phyloP scores from a whole-genome alignment of 2,888 invertebrate genomes.

The Tetheella fluctuosa region DNA sequence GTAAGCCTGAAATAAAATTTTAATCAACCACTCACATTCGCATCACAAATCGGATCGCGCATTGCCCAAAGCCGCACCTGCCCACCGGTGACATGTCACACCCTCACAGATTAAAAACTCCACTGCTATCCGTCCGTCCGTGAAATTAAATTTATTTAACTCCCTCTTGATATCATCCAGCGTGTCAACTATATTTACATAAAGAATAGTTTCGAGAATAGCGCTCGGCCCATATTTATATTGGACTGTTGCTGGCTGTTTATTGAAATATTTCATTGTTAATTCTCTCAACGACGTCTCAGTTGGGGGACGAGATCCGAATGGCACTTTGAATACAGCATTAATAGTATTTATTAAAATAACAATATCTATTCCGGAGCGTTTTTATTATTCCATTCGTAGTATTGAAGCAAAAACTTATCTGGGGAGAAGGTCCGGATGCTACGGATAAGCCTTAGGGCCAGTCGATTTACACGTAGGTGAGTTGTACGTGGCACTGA shows the following conservation, averaged over 20 bases:
- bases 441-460: constrained; percentile 63
- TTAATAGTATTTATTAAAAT: constrained; percentile 79
- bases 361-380: constrained; percentile 63
- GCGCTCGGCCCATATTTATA: constrained; percentile 75
- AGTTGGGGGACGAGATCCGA: constrained; percentile 65
- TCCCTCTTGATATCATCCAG: constrained; percentile 69
- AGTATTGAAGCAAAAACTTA: constrained; percentile 53
- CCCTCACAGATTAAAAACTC: constrained; percentile 70
- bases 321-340: constrained; percentile 65
- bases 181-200: constrained; percentile 78
- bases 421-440: constrained; percentile 57
- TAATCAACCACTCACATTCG: constrained; percentile 59
- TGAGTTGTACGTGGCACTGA: constrained; percentile 54
- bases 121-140: constrained; percentile 55
- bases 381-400: constrained; percentile 53
- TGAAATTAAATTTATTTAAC: constrained; percentile 83
- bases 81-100: constrained; percentile 55
- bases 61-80: constrained; percentile 58
- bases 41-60: constrained; percentile 53
- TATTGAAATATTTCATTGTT: constrained; percentile 83
- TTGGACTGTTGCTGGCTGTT: constrained; percentile 68
- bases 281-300: constrained; percentile 72
- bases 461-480: constrained; percentile 71
- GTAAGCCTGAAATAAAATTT: constrained; percentile 39
- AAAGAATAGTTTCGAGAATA: constrained; percentile 78